These are phyloP conservation scores for Silurus meridionalis DNA, from an alignment of 2,113 vertebrate species.

Conservation along the genomic window DNA sequence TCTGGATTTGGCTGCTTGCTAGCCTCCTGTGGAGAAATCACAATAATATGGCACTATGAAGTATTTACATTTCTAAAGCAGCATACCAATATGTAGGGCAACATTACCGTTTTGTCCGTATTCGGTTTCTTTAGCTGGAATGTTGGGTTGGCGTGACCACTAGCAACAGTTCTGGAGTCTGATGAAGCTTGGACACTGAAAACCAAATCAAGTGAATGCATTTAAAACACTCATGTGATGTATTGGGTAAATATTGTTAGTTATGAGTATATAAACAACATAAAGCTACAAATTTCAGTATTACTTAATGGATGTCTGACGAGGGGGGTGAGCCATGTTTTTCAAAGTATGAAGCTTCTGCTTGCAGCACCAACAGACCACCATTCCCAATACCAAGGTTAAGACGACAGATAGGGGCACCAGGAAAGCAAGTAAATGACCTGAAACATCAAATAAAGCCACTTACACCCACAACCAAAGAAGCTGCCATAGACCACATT, in stretches of 20 bases:
- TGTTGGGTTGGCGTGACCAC: slow-evolving; percentile 83
- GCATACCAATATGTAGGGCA: background rate
- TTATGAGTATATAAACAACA: background rate
- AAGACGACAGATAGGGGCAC: slow-evolving; percentile 52
- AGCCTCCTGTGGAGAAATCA: slow-evolving; percentile 50
- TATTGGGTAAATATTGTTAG: background rate
- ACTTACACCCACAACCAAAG: background rate
- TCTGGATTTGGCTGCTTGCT: slow-evolving; percentile 55
- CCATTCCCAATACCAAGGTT: slow-evolving; percentile 6
- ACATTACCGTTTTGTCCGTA: slow-evolving; percentile 76
- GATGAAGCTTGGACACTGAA: slow-evolving; percentile 64
- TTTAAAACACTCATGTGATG: background rate
- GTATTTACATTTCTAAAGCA: background rate
- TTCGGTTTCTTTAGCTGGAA: slow-evolving; percentile 83
- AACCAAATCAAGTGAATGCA: slow-evolving; percentile 3
- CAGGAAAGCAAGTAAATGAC: slow-evolving; percentile 54
- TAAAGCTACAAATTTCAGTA: background rate
- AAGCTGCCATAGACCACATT: background rate
- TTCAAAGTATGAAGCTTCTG: slow-evolving; percentile 19
- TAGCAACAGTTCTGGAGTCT: slow-evolving; percentile 55
- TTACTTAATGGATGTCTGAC: background rate
- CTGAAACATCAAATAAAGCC: slow-evolving; percentile 48
- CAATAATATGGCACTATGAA: background rate
- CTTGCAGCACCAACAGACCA: slow-evolving; percentile 8
- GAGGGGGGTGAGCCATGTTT: background rate